A percentile compares a stretch with the other conserved stretches of the same genome.
Conservation (phyloP, 2,888 invertebrate genomes). For the Molorchus minor region DNA sequence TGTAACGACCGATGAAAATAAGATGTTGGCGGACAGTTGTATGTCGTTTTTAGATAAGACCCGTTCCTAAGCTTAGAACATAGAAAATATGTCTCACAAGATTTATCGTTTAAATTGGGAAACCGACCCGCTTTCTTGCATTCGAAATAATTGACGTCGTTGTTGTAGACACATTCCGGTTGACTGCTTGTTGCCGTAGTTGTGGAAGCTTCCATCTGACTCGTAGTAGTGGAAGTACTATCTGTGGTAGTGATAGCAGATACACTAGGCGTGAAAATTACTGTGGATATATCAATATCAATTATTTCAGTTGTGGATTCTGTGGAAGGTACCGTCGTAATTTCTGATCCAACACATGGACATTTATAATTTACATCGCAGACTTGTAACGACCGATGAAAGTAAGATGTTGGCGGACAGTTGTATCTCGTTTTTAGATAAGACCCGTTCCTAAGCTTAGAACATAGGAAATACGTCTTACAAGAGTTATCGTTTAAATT, state of each 20-base stretch:
- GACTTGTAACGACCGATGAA: slow-evolving; percentile 57
- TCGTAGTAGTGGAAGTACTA: neutral
- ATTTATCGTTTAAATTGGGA: slow-evolving; percentile 58
- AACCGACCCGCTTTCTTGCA: slow-evolving; percentile 61
- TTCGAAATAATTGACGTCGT: slow-evolving; percentile 22
- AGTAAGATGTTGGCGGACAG: slow-evolving; percentile 43
- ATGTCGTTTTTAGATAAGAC: slow-evolving; percentile 48
- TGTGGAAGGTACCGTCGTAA: too few species aligned
- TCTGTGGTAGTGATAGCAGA: neutral
- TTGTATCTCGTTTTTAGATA: neutral
- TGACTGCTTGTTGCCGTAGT: neutral
- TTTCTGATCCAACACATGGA: too few species aligned
- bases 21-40: slow-evolving; percentile 40
- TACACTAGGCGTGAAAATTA: neutral
- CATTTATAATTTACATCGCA: slow-evolving; percentile 63
- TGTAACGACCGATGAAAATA: slow-evolving; percentile 37
- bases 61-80: slow-evolving; percentile 43
- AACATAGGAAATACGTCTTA: slow-evolving; percentile 61
- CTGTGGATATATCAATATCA: neutral
- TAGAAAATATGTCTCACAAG: slow-evolving; percentile 45
- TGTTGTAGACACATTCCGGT: slow-evolving; percentile 33
- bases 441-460: neutral
- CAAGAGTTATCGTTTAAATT: slow-evolving; percentile 56
- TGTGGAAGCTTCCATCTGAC: neutral
- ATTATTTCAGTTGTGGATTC: slow-evolving; percentile 15